phyloP scores from a whole-genome alignment of 2,888 invertebrate species.

The Matsumyia berberina region DNA sequence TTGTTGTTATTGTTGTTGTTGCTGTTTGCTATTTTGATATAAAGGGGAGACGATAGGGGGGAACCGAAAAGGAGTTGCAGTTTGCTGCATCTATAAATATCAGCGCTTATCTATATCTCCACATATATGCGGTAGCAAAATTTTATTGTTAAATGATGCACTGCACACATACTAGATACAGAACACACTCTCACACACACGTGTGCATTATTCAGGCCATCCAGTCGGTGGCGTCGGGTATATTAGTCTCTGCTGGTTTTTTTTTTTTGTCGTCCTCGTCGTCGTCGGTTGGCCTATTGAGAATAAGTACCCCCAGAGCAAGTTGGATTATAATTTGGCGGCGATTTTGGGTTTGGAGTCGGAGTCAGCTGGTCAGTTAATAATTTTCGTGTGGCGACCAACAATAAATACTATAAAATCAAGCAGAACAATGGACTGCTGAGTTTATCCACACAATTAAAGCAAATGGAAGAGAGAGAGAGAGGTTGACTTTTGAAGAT shows the following conservation, averaged over 20 bases:
- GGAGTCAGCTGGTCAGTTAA: constrained; percentile 47
- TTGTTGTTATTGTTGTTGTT: constrained; percentile 52
- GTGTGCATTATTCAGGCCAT: background rate
- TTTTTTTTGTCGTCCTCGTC: background rate
- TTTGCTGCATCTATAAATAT: constrained; percentile 76
- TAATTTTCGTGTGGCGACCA: constrained; percentile 41
- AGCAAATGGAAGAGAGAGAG: background rate
- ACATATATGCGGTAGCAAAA: constrained; percentile 76
- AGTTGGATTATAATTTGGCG: constrained; percentile 65
- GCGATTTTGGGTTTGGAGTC: constrained; percentile 29
- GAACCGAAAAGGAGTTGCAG: constrained; percentile 68
- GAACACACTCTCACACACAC: constrained; percentile 21
- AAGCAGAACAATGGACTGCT: constrained; percentile 29
- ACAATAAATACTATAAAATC: constrained; percentile 52
- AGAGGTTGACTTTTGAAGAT: background rate
- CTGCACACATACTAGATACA: constrained; percentile 48
- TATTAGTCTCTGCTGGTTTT: constrained; percentile 36
- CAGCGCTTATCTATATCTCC: constrained; percentile 75
- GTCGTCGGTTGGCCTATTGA: constrained; percentile 56
- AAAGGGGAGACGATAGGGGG: constrained; percentile 2
- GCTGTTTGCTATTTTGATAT: constrained; percentile 54
- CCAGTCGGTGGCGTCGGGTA: constrained; percentile 11
- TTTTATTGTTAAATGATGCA: constrained; percentile 77
- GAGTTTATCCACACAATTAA: background rate
- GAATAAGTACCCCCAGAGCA: constrained; percentile 26